Percentiles rank a stretch among this genome's conserved stretches.
phyloP scores from a whole-genome alignment of 2,888 invertebrate species.

The Cepaea hortensis region DNA sequence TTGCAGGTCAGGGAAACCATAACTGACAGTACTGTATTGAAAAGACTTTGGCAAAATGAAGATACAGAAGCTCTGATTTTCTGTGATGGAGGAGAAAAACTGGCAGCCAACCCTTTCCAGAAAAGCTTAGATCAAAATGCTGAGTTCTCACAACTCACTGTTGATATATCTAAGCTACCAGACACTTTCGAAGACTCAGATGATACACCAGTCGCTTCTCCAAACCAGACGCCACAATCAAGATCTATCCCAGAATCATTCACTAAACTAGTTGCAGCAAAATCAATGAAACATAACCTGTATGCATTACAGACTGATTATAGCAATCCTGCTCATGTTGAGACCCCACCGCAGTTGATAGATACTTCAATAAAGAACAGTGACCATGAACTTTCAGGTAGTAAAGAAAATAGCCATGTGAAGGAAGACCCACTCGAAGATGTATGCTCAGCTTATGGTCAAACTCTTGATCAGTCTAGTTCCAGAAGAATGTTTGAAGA shows the following conservation, averaged over 20 bases:
- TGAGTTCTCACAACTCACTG: slow-evolving; percentile 15
- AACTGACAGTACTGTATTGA: neutral
- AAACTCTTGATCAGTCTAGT: slow-evolving; percentile 2
- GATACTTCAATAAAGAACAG: neutral
- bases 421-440: neutral
- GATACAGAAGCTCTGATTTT: neutral
- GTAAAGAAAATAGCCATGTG: neutral
- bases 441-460: neutral
- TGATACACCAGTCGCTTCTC: slow-evolving; percentile 40
- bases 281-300: neutral
- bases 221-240: slow-evolving; percentile 1
- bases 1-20: neutral
- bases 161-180: slow-evolving; percentile 8
- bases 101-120: neutral
- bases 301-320: neutral
- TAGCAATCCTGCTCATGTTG: neutral
- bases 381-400: neutral
- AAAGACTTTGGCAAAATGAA: neutral
- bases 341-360: too few species aligned
- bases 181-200: slow-evolving; percentile 34
- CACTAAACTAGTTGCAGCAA: neutral
- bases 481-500: slow-evolving; percentile 50
- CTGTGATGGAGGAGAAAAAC: neutral
- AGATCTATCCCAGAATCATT: neutral
- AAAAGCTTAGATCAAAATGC: neutral